Percentiles rank a stretch among this genome's conserved stretches.
Conservation (phyloP, 2,113 vertebrate genomes). For the Eudyptes chrysolophus region DNA sequence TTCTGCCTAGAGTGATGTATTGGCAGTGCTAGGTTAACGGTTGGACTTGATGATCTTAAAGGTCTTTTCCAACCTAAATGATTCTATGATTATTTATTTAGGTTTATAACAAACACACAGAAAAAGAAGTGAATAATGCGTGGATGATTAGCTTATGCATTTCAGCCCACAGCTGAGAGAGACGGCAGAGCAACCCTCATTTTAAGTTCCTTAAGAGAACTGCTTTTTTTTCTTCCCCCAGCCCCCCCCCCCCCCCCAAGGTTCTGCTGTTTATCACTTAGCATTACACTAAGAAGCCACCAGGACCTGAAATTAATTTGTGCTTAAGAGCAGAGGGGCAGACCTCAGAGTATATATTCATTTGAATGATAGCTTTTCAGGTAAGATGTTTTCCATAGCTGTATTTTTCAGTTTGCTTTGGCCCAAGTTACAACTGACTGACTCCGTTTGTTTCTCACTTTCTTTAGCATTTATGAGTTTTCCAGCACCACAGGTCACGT, state of each 20-base stretch:
- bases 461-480: neutral
- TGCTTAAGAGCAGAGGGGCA: neutral
- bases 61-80: no score
- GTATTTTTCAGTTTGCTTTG: neutral
- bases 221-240: neutral
- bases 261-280: neutral
- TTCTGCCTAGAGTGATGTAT: neutral
- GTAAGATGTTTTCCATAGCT: neutral
- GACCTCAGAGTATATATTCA: neutral
- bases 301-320: neutral
- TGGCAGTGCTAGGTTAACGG: no score
- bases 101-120: constrained; percentile 8
- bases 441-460: neutral
- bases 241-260: neutral
- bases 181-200: neutral
- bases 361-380: neutral
- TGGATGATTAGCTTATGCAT: neutral
- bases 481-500: accelerated
- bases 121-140: constrained; percentile 25
- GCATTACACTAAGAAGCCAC: neutral
- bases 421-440: neutral
- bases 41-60: no score
- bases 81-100: constrained; percentile 10
- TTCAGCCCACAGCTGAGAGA: neutral
- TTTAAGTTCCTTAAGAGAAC: neutral